Evolutionary conservation across 1,140 invertebrate species (phyloP).

Genomic region (Zaprionus inermis): DNA sequence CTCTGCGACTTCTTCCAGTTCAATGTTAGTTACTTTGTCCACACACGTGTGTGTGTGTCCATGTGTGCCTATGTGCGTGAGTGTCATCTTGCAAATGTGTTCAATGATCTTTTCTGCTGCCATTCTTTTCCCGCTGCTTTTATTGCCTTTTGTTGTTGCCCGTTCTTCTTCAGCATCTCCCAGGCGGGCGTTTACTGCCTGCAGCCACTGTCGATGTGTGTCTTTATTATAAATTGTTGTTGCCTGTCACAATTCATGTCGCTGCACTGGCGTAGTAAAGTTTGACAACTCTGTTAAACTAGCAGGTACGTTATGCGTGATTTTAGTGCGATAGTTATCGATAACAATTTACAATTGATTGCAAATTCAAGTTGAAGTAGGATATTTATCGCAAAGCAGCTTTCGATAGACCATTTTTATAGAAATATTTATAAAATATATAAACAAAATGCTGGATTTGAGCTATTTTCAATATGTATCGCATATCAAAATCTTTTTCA

Average conservation of each 20-base stretch:
- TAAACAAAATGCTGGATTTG: no score
- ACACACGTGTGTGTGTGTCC: conserved; percentile 10
- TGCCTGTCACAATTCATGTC: conserved; percentile 38
- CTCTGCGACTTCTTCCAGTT: conserved; percentile 31
- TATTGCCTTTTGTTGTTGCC: conserved; percentile 54
- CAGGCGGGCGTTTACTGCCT: conserved; percentile 24
- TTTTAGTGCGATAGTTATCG: conserved; percentile 1
- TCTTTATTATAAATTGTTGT: conserved; percentile 54
- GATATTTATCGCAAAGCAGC: background rate
- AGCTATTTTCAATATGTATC: no score
- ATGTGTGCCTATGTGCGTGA: conserved; percentile 23
- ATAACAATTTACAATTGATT: background rate
- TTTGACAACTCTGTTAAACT: conserved; percentile 51
- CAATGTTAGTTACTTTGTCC: conserved; percentile 35
- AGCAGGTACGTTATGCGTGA: conserved; percentile 21
- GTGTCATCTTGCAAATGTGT: conserved; percentile 61
- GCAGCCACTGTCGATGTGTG: conserved; percentile 18
- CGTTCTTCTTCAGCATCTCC: conserved; percentile 50
- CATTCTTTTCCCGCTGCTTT: conserved; percentile 52
- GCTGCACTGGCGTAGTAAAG: conserved; percentile 9
- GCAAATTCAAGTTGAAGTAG: background rate
- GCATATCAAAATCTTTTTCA: background rate
- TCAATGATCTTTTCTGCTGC: conserved; percentile 62
- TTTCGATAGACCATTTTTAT: background rate
- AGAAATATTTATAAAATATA: no score